These are phyloP conservation scores for Tineola bisselliella DNA, from an alignment of 2,888 invertebrate genomes.

Conservation along the genomic window DNA sequence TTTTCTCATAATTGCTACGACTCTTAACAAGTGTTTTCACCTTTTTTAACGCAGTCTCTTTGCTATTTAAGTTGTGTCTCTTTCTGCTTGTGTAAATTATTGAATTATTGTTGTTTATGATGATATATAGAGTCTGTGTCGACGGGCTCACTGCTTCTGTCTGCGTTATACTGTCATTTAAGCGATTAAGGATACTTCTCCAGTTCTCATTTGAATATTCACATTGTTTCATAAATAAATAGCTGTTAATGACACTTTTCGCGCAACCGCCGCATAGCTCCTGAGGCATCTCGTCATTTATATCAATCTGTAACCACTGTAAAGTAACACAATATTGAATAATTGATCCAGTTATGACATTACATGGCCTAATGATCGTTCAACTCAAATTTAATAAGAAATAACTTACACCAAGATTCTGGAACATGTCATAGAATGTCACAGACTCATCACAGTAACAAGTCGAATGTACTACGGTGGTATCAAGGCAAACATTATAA, in stretches of 20 bases:
- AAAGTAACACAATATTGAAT: neutral
- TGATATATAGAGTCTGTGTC: conserved; percentile 31
- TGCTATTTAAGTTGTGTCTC: conserved; percentile 22
- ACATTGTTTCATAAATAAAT: conserved; percentile 37
- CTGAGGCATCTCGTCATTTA: conserved; percentile 35
- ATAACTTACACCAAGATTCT: conserved; percentile 37
- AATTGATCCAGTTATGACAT: neutral
- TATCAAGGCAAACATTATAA: conserved; percentile 25
- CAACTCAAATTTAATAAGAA: neutral
- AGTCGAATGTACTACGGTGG: conserved; percentile 20
- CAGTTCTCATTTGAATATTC: conserved; percentile 34
- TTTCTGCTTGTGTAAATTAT: conserved; percentile 35
- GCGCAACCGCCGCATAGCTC: conserved; percentile 40
- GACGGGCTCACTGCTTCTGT: conserved; percentile 24
- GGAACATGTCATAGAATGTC: conserved; percentile 35
- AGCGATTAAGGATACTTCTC: conserved; percentile 25
- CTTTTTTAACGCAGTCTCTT: conserved; percentile 31
- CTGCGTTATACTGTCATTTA: conserved; percentile 27
- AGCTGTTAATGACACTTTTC: conserved; percentile 31
- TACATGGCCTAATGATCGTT: no score
- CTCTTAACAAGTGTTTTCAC: conserved; percentile 32
- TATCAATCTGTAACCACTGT: conserved; percentile 29
- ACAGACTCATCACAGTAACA: conserved; percentile 31
- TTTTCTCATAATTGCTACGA: conserved; percentile 26
- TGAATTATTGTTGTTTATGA: conserved; percentile 31